Evolutionary conservation across 2,797 vertebrate genomes (phyloP).

Genomic region (Lepus oiostolus): DNA sequence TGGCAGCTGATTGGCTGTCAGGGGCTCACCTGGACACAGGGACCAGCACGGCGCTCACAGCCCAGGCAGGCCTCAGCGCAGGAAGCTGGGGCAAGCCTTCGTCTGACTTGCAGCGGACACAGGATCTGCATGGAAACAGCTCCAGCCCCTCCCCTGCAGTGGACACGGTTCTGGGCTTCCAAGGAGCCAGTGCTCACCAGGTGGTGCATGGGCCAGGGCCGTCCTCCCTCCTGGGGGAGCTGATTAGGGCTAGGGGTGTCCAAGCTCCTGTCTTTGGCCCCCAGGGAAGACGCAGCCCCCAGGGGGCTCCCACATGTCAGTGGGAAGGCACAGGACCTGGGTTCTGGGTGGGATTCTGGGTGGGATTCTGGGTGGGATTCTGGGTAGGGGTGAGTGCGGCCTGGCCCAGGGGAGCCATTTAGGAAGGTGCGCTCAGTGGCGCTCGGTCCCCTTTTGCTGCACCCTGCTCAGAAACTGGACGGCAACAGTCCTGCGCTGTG

Average conservation of each 20-base stretch:
- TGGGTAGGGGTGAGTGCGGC: too few relatives aligned
- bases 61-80: too few relatives aligned
- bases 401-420: not conserved
- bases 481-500: not conserved
- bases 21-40: not conserved
- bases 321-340: fast-evolving
- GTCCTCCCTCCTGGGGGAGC: not conserved
- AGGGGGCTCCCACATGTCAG: not conserved
- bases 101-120: not conserved
- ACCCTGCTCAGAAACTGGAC: not conserved
- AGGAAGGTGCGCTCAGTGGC: not conserved
- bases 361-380: too few relatives aligned
- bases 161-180: not conserved
- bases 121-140: not conserved
- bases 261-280: not conserved
- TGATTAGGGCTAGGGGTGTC: fast-evolving
- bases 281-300: fast-evolving
- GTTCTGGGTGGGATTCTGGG: not conserved
- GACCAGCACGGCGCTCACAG: too few relatives aligned
- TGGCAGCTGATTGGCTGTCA: not conserved
- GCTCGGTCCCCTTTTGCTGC: not conserved
- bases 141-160: not conserved
- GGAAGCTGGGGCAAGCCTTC: not conserved
- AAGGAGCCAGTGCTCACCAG: too few relatives aligned
- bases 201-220: too few relatives aligned